Evolutionary conservation across 2,113 vertebrate genomes (phyloP).

Genomic region (Chionodraco myersi): DNA sequence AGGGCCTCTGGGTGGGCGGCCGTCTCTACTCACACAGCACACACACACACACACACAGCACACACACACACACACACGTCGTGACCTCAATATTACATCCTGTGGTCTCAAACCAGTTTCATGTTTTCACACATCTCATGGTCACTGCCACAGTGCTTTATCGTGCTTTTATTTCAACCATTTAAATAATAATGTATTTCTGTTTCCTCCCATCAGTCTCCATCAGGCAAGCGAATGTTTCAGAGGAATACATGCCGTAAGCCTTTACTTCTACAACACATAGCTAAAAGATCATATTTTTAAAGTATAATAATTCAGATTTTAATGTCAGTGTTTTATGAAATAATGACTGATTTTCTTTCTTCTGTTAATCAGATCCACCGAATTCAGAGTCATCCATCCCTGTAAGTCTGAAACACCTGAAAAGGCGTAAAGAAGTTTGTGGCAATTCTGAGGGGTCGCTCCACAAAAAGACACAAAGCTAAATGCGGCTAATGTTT

Average conservation of each 20-base stretch:
- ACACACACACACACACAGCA: too few species aligned
- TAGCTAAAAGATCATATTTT: neutral
- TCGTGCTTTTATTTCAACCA: too few species aligned
- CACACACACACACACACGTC: rapidly evolving
- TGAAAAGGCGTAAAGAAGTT: neutral
- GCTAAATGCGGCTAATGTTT: too few species aligned
- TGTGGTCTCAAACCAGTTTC: neutral
- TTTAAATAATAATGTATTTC: too few species aligned
- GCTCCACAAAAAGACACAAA: too few species aligned
- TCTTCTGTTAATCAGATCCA: slow-evolving; percentile 35
- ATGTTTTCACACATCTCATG: neutral
- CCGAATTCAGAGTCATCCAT: slow-evolving; percentile 44
- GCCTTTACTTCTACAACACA: neutral
- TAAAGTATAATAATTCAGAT: too few species aligned
- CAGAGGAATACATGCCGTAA: slow-evolving; percentile 59
- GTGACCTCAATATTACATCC: neutral
- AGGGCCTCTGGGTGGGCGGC: slow-evolving; percentile 49
- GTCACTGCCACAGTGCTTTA: too few species aligned
- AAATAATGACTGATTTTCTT: neutral
- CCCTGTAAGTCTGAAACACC: slow-evolving; percentile 52
- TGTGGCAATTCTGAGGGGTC: too few species aligned
- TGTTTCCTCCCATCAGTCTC: slow-evolving; percentile 30
- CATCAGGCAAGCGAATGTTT: slow-evolving; percentile 23
- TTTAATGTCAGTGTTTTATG: neutral
- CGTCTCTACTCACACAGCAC: too few species aligned